These are phyloP conservation scores for Bhutanitis thaidina DNA, from an alignment of 2,888 invertebrate species.

Conservation along the genomic window DNA sequence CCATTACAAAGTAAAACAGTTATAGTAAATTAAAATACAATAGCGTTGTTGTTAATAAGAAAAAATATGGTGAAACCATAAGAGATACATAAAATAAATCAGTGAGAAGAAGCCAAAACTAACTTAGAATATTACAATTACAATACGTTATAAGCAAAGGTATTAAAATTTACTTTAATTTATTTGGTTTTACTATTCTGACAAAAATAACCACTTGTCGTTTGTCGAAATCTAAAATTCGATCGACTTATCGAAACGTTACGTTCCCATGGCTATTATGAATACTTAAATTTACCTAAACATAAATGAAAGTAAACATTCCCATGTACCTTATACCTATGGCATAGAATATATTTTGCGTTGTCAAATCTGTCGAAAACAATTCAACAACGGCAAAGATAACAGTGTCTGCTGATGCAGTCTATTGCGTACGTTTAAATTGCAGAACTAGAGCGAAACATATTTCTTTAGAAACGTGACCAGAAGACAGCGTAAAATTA, in stretches of 20 bases:
- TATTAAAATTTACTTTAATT: too few relatives aligned
- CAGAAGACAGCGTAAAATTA: constrained; percentile 14
- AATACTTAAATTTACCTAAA: neutral
- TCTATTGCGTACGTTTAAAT: constrained; percentile 22
- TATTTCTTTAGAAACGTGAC: constrained; percentile 19
- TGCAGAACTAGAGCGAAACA: constrained; percentile 20
- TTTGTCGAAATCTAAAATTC: constrained; percentile 10
- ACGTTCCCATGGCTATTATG: constrained; percentile 8
- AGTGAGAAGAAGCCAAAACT: too few relatives aligned
- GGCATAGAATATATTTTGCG: constrained; percentile 3
- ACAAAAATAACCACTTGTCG: neutral
- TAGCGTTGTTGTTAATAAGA: too few relatives aligned
- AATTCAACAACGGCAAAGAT: neutral
- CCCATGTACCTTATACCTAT: neutral
- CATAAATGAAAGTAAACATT: constrained; percentile 3
- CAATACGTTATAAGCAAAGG: too few relatives aligned
- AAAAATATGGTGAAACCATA: too few relatives aligned
- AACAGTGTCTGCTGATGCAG: constrained; percentile 3
- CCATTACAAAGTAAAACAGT: too few relatives aligned
- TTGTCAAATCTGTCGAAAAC: neutral
- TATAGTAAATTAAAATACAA: too few relatives aligned
- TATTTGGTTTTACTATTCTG: too few relatives aligned
- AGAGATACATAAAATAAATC: too few relatives aligned
- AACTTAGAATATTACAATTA: too few relatives aligned
- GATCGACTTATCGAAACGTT: constrained; percentile 9